Conservation (phyloP, 2,888 invertebrate species). For the Chironomus tentans region DNA sequence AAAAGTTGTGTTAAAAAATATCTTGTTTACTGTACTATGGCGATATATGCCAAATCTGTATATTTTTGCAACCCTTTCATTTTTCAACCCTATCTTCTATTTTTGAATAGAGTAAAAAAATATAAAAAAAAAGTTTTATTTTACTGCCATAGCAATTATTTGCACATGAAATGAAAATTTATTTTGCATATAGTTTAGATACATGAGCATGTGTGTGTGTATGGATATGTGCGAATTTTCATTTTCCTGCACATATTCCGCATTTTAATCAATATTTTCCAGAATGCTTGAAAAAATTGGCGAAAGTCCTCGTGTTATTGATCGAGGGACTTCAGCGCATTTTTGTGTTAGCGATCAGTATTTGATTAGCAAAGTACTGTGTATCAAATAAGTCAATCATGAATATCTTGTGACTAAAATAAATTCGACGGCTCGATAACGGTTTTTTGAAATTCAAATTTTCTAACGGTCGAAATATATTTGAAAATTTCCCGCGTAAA, state of each 20-base stretch:
- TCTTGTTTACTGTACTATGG: not conserved
- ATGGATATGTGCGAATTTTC: not conserved
- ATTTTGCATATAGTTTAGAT: not conserved
- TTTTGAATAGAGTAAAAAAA: not conserved
- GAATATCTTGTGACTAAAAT: too few relatives aligned
- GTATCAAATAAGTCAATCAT: too few relatives aligned
- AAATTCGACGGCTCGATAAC: too few relatives aligned
- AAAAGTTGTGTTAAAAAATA: too few relatives aligned
- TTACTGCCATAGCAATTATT: not conserved
- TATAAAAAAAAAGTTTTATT: not conserved
- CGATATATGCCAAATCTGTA: not conserved
- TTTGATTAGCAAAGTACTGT: too few relatives aligned
- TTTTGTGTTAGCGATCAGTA: too few relatives aligned
- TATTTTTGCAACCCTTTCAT: not conserved
- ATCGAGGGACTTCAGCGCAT: too few relatives aligned
- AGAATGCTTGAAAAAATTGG: not conserved
- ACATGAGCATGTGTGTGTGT: not conserved
- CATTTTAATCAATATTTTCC: slow-evolving; percentile 25
- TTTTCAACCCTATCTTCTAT: not conserved
- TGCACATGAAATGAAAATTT: not conserved
- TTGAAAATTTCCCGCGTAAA: too few relatives aligned
- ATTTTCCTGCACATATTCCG: slow-evolving; percentile 19
- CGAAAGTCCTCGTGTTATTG: too few relatives aligned
- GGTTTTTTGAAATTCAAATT: too few relatives aligned
- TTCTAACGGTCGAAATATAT: too few relatives aligned